Evolutionary conservation across 30 jellyfish, hydroid and myxozoan genomes (phyloP), one percentile per base, ranked within the genome.

Genomic region (Rhopilema esculentum): DNA sequence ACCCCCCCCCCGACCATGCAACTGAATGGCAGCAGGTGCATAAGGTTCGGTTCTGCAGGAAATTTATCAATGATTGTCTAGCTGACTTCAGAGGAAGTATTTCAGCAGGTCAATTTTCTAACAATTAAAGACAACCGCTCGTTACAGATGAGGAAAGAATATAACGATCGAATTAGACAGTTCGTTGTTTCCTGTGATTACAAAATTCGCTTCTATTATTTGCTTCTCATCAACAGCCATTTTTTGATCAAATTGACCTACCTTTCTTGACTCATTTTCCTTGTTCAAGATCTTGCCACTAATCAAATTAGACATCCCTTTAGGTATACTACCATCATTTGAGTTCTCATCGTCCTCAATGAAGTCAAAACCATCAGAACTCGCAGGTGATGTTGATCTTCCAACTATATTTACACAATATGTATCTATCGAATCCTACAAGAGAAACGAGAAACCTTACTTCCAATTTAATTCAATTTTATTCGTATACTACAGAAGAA

Each of bases 361-460:
- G 76, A 75, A 86, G 69, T 86, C 95, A 69, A 83, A 83, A 0
- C 92, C 92, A 70, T 83, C 92, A 12, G 92, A 66, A 50, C 61
- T 57, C 22, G 53, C 57, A 4, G 92, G 79, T 17, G 95, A 86
- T 33, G 66, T 49, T 12, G 83, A 27, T 30, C 15, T 76, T 18
- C 85, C 92, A 33, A 72, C 93, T 61, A 86, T 7, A 53, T 75
- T 89, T n/a, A 32, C 79, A 69, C 77, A 75, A 23, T 86, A 86
- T 76, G 51, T 66, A 49, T 86, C 95, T 50, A 75, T 27, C 2
- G 95, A 65, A 18, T 86, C 95, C 95, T 86, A n/a, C 48, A 66
- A 31, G 53, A 49, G 24, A 40, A 33, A 70, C 25, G 8, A 17
- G 84, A 22, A 21, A 7, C 23, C 1, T 0, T 21, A 26, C 8